Percentiles rank a stretch among this genome's conserved stretches.
phyloP scores from a whole-genome alignment of 2,113 vertebrate genomes.

The Heliornis fulica region DNA sequence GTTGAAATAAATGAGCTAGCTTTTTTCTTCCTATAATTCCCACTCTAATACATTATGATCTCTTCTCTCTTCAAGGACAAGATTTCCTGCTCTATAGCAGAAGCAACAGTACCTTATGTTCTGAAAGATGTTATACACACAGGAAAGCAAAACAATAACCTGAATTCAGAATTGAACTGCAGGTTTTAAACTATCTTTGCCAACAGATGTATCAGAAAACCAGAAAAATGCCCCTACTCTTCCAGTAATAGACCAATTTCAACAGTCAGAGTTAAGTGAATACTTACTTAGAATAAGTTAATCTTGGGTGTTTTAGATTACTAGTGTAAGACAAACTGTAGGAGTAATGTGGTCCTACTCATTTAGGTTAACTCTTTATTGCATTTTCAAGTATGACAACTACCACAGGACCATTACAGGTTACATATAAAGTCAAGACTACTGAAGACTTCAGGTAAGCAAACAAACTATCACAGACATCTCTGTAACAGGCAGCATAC shows the following conservation, averaged over 20 bases:
- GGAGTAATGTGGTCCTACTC: not conserved
- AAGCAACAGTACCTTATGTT: not conserved
- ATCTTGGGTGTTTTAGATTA: not conserved
- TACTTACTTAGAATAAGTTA: not conserved
- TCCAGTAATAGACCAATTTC: not conserved
- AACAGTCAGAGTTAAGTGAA: not conserved
- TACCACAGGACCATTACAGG: conserved; percentile 29
- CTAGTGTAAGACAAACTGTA: not conserved
- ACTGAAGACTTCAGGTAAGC: conserved; percentile 37
- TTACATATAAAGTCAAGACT: conserved; percentile 12
- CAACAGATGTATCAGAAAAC: not conserved
- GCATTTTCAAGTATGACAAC: not conserved
- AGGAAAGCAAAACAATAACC: not conserved
- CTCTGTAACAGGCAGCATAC: not conserved
- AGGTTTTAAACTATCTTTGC: not conserved
- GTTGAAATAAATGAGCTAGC: not conserved
- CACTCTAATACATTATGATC: not conserved
- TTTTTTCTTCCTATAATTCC: not conserved
- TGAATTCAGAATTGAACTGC: not conserved
- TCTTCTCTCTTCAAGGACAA: not conserved
- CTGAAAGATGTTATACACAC: not conserved
- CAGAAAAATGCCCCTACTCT: not conserved
- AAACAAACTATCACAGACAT: conserved; percentile 19
- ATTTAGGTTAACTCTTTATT: not conserved
- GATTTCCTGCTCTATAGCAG: not conserved